Base-by-base conservation (phyloP, 2,113 vertebrate genomes). In the Engraulis encrasicolus region DNA sequence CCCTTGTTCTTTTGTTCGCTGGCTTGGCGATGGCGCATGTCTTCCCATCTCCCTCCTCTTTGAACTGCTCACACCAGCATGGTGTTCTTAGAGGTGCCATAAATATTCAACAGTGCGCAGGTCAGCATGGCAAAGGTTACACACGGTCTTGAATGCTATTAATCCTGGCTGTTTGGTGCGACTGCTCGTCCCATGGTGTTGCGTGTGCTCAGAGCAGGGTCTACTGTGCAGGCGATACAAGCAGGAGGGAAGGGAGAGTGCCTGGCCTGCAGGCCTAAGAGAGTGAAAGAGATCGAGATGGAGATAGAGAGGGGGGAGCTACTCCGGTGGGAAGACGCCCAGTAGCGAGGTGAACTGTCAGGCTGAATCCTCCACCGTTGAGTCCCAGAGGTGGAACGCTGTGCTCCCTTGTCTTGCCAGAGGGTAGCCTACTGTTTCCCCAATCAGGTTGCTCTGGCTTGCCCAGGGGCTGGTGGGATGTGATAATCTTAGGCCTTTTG, bases 281-380 rank as follows among this genome's bases (percentile, higher is more conserved):
- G 81, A n/a, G 79, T 36, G 81, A 19, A 78, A 50, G 80, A 40
- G 52, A 87, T 78, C 83, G 79, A 50, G 79, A 20, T 61, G 31
- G 52, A 54, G 14, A 20, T 17, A 54, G 12, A 54, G 52, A 54
- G 52, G 3, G 11, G n/a, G 52, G 5, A 18, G 88, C 87, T 89
- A 85, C 90, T 90, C 94, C 91, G 52, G 82, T 91, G 91, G 92
- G 92, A 93, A 86, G 66, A 87, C 79, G 93, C 93, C 58, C 93
- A 92, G 92, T 91, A 92, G 94, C 92, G 89, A 93, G 92, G 92
- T 92, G 92, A 93, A 94, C 84, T 88, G 89, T 89, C 90, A 89
- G 89, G 90, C 88, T 92, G 92, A 92, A 85, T 27, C 83, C 20
- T 38, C 71, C 14, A 4, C 19, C 23, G 71, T 49, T 6, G 52